Conservation (phyloP, 2,797 vertebrate species). For the Bradypodion ventrale region DNA sequence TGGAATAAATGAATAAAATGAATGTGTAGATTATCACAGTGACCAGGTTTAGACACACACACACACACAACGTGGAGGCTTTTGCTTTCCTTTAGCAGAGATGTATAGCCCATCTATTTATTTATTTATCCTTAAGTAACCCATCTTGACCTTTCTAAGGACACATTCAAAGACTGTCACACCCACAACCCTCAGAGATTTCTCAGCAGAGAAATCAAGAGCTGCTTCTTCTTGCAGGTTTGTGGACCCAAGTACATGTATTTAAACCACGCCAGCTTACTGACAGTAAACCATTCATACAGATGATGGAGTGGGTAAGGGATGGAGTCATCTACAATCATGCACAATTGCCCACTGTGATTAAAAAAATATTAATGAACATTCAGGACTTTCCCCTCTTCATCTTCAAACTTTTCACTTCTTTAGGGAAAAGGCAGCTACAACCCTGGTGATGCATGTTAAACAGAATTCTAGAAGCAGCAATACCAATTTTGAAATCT, state of each 20-base stretch:
- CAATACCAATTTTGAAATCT: neutral
- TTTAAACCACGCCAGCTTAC: neutral
- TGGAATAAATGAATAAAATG: neutral
- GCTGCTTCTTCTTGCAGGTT: fast-evolving
- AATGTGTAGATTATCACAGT: neutral
- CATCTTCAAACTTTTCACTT: neutral
- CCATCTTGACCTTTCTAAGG: neutral
- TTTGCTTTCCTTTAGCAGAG: neutral
- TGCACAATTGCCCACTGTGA: neutral
- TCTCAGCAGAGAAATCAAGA: neutral
- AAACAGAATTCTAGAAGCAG: neutral
- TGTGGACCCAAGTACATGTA: neutral
- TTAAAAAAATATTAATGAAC: neutral
- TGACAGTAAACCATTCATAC: neutral
- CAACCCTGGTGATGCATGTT: neutral
- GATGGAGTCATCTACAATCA: neutral
- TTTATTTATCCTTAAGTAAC: neutral
- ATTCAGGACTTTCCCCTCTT: neutral
- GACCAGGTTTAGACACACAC: neutral
- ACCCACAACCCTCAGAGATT: neutral
- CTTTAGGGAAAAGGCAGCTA: neutral
- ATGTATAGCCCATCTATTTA: neutral
- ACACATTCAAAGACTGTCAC: neutral
- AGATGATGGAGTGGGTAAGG: neutral
- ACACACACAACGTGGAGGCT: too few relatives aligned